Evolutionary conservation across 2,888 invertebrate genomes (phyloP).

Genomic region (Oligia latruncula): DNA sequence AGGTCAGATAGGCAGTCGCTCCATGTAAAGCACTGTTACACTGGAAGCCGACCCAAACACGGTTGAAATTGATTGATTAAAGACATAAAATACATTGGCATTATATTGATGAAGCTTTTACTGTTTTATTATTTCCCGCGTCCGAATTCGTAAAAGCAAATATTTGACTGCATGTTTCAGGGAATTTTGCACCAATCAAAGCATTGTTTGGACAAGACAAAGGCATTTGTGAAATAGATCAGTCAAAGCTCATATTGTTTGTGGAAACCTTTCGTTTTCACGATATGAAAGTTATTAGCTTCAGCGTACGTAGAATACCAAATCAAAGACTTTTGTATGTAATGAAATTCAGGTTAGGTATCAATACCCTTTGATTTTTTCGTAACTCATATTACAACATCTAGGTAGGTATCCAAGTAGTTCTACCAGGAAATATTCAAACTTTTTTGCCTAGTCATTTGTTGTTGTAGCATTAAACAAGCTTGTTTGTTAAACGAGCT

Average conservation of each 20-base stretch:
- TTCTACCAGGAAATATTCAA: neutral
- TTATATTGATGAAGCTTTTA: conserved; percentile 1
- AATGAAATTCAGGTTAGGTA: conserved; percentile 1
- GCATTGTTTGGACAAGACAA: conserved; percentile 45
- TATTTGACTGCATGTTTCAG: conserved; percentile 34
- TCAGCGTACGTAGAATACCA: conserved; percentile 9
- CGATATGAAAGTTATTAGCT: conserved; percentile 38
- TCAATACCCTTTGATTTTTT: neutral
- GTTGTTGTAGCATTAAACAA: neutral
- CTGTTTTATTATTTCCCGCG: neutral
- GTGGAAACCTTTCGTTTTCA: conserved; percentile 6
- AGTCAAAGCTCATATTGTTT: conserved; percentile 24
- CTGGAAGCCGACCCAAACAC: neutral
- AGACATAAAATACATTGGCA: neutral
- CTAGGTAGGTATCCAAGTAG: neutral
- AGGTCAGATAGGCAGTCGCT: neutral
- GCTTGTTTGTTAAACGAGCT: neutral
- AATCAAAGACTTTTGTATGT: neutral
- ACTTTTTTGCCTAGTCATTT: neutral
- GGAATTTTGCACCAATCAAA: conserved; percentile 42
- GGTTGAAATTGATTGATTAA: neutral
- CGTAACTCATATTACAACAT: neutral
- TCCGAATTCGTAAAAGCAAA: conserved; percentile 29
- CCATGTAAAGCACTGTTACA: neutral
- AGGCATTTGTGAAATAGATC: conserved; percentile 30